Evolutionary conservation across 2,113 vertebrate species (phyloP).

Genomic region (Hydrolagus affinis): DNA sequence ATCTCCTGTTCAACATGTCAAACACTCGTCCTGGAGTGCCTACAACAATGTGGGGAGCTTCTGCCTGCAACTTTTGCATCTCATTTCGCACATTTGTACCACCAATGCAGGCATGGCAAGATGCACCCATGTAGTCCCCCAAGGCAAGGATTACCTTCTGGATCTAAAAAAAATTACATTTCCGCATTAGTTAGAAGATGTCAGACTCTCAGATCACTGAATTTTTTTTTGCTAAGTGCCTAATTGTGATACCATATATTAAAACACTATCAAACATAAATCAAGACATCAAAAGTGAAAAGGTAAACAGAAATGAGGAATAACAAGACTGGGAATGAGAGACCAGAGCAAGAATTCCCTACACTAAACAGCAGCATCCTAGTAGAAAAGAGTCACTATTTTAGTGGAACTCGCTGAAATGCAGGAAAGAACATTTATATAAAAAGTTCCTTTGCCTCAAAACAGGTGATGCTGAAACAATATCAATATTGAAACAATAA

Average conservation of each 20-base stretch:
- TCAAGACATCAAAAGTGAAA: background rate
- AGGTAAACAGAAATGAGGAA: background rate
- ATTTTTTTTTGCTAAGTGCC: background rate
- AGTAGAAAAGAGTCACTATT: no score
- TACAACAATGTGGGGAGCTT: conserved; percentile 77
- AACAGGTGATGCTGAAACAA: no score
- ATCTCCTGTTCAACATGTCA: conserved; percentile 75
- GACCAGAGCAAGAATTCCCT: no score
- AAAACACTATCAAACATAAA: background rate
- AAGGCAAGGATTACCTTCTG: conserved; percentile 79
- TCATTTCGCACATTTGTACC: conserved; percentile 80
- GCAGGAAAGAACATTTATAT: no score
- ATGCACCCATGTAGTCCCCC: conserved; percentile 82
- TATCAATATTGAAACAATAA: no score
- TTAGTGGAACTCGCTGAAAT: no score
- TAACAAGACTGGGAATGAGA: background rate
- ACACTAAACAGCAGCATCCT: no score
- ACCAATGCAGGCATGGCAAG: conserved; percentile 78
- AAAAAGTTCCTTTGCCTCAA: no score
- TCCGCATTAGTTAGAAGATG: background rate
- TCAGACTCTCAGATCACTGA: background rate
- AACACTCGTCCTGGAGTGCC: conserved; percentile 79
- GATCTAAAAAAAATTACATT: conserved; percentile 50
- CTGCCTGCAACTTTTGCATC: conserved; percentile 77
- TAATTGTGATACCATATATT: background rate